Evolutionary conservation across 1,140 invertebrate species (phyloP), one percentile per base, ranked within the genome.

Genomic region (Drosophila lini): DNA sequence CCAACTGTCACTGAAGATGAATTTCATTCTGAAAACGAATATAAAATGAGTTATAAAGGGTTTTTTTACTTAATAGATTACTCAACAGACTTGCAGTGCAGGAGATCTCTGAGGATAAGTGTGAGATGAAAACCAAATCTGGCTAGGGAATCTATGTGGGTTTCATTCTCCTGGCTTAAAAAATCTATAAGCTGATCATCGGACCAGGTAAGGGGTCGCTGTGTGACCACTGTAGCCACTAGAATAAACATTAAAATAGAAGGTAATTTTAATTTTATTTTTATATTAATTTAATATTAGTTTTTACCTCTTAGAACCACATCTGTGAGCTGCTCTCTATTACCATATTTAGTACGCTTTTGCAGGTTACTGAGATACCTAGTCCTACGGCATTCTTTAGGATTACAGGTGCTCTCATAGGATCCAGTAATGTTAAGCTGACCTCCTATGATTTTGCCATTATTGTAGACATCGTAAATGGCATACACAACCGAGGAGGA

Each of bases 401-500:
- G 13, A 32, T 68, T 68, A 50, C 91, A 92, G 28, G 42, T 11
- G 8, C 78, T 13, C 45, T 85, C 82, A 71, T 78, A 80, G 56
- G 81, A 69, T 2, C 65, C 58, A 0, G 91, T 92, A 15, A 92
- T 65, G 56, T 92, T 92, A 0, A 92, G 40, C n/a, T 69, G 52
- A 0, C 91, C 91, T 0, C 91, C 91, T 48, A 89, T 78, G 15
- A 74, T 70, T 22, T 76, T 81, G 7, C 91, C 91, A 82, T 92
- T 92, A 50, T 55, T 92, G 52, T 90, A 92, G 6, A 92, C 89
- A 81, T 92, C 91, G 25, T 86, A 83, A 0, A 76, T 25, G 0
- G 45, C 47, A 42, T 64, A 91, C 8, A 16, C 22, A 6, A 57
- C 15, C 3, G 52, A 22, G 3, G 38, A 34, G 16, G 38, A 34